Base-by-base conservation (phyloP, 2,113 vertebrate species). In the Cyanocitta stelleri region DNA sequence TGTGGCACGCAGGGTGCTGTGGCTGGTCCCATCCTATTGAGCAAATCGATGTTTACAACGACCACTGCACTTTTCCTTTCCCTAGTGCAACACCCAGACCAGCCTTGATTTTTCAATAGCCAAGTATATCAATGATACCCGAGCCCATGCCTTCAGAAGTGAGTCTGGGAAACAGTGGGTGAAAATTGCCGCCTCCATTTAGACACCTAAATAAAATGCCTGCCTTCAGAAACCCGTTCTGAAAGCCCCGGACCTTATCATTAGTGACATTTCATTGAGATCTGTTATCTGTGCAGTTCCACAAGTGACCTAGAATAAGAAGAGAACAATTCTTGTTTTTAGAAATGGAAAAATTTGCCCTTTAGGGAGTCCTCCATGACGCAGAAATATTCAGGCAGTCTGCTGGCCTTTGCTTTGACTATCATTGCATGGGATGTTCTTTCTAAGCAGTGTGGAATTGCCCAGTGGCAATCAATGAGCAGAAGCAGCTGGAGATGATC, bases 281-380 rank as follows among this genome's bases (percentile, higher is more conserved):
- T 95, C 75, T 52, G 46, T 96, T 94, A 93, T 93, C 95, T 96
- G 22, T 30, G 72, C 22, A 56, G 88, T 96, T 95, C 93, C 54
- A 56, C 73, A 55, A 95, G 72, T 94, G 95, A 93, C 96, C 92
- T 88, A 96, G 72, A 96, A 94, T 88, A 94, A 83, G 91, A 83
- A 71, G 14, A 94, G 43, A 84, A 91, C 63, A 96, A 86, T 96
- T 96, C 89, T 96, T 77, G 67, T 80, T 96, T 81, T 96, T 87
- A 93, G 90, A 93, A 91, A 71, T 90, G 85, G 93, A 64, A 96
- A 72, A 93, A 73, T 21, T 92, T 93, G 68, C 83, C 79, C 92
- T 96, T 95, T 86, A 72, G 30, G 72, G 67, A 91, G 67, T 85
- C 44, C 27, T 94, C 58, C 33, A 1, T 73, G 66, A 82, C 15